Conservation (phyloP, 2,888 invertebrate genomes). For the Pterostichus madidus region DNA sequence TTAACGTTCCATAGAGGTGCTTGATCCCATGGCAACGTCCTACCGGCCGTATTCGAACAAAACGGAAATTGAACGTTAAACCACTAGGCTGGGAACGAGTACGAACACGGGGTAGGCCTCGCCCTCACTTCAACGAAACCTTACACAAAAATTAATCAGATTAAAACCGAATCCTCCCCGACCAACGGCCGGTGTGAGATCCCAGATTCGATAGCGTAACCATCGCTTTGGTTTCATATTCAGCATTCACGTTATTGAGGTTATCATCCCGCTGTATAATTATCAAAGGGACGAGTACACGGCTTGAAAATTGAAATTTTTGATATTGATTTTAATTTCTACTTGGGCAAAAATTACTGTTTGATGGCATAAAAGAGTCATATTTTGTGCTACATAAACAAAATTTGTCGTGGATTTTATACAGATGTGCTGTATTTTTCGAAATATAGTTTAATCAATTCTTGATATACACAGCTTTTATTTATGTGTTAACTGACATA, state of each 20-base stretch:
- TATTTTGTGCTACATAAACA: neutral
- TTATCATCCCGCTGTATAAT: conserved; percentile 2
- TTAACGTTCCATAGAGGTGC: conserved; percentile 8
- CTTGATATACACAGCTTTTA: no score
- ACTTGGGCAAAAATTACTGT: neutral
- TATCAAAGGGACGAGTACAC: conserved; percentile 8
- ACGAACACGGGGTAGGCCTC: conserved; percentile 8
- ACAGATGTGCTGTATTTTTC: neutral
- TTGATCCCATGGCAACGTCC: conserved; percentile 15
- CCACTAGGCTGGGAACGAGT: neutral
- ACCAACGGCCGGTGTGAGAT: neutral
- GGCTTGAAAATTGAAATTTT: conserved; percentile 4
- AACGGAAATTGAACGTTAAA: conserved; percentile 37
- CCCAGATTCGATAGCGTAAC: neutral
- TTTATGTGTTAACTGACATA: no score
- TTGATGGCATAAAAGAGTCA: neutral
- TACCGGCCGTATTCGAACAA: conserved; percentile 11
- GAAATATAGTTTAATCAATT: no score
- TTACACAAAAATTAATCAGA: conserved; percentile 52
- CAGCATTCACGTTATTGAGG: conserved; percentile 1
- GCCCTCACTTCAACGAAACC: neutral
- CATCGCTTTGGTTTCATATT: conserved; percentile 1
- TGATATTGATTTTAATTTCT: conserved; percentile 5
- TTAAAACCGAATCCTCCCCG: conserved; percentile 34
- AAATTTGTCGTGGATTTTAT: neutral